Evolutionary conservation across 2,888 invertebrate species (phyloP).

Genomic region (Geophilus truncorum): DNA sequence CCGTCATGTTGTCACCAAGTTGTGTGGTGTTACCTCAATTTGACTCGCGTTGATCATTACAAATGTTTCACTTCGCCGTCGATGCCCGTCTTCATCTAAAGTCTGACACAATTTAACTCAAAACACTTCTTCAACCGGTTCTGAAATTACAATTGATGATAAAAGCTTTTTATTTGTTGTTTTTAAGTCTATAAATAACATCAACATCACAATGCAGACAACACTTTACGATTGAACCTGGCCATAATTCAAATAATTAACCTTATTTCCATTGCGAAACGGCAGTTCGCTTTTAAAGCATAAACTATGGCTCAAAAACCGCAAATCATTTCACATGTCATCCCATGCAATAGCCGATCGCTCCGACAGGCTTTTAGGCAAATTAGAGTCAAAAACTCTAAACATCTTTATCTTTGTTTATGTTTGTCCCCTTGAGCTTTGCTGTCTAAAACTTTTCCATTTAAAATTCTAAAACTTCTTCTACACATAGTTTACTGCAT

Average conservation of each 20-base stretch:
- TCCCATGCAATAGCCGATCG: too few species aligned
- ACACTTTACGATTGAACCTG: background rate
- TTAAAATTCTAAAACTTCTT: too few species aligned
- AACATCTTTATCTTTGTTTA: too few species aligned
- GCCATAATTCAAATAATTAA: background rate
- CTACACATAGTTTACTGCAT: too few species aligned
- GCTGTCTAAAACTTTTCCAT: too few species aligned
- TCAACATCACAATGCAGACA: background rate
- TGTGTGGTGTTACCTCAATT: background rate
- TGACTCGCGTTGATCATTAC: background rate
- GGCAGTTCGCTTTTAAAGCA: background rate
- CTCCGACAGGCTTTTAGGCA: too few species aligned
- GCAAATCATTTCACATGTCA: too few species aligned
- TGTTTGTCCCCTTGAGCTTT: too few species aligned
- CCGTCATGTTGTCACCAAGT: slow-evolving; percentile 39
- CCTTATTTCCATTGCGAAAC: background rate
- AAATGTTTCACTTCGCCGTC: background rate
- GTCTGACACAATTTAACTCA: background rate
- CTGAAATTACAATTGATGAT: background rate
- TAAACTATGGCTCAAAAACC: background rate
- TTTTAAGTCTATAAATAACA: background rate
- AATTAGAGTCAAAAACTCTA: too few species aligned
- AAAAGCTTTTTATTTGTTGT: background rate
- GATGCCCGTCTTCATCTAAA: background rate
- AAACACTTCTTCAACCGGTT: background rate